Conservation (phyloP, 1,140 invertebrate species). For the Spodoptera frugiperda region DNA sequence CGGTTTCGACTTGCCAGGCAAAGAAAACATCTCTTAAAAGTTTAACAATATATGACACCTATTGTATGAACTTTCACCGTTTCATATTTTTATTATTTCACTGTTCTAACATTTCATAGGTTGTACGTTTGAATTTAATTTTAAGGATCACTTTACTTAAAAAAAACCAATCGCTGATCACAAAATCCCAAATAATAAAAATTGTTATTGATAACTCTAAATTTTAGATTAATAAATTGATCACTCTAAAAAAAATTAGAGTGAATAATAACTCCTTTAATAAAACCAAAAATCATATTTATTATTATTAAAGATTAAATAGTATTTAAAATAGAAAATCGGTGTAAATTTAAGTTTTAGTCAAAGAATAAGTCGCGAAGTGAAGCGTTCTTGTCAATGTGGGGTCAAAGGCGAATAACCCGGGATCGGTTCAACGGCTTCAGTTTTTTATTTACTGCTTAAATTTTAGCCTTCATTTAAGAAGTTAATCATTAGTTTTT, state of each 20-base stretch:
- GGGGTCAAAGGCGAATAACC: slow-evolving; percentile 55
- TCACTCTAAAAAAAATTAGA: too few relatives aligned
- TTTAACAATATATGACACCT: too few relatives aligned
- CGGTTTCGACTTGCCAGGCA: background rate
- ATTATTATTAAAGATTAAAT: too few relatives aligned
- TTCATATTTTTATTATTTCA: too few relatives aligned
- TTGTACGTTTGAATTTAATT: too few relatives aligned
- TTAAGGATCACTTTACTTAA: too few relatives aligned
- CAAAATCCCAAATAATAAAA: too few relatives aligned
- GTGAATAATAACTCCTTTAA: too few relatives aligned
- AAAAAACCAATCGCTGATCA: too few relatives aligned
- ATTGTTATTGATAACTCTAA: background rate
- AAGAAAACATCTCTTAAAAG: slow-evolving; percentile 7
- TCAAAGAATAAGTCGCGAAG: slow-evolving; percentile 1
- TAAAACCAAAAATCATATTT: background rate
- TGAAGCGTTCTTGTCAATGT: slow-evolving; percentile 37
- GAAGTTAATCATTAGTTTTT: slow-evolving; percentile 36
- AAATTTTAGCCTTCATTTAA: slow-evolving; percentile 30
- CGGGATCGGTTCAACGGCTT: slow-evolving; percentile 53
- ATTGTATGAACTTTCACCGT: too few relatives aligned
- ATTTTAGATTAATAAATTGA: background rate
- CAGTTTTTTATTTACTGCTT: slow-evolving; percentile 38
- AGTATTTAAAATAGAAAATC: background rate
- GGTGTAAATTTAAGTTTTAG: slow-evolving; percentile 11
- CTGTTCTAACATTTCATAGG: too few relatives aligned